These are phyloP conservation scores for Bos indicus DNA, from an alignment of 2,113 vertebrate species.

Conservation along the genomic window DNA sequence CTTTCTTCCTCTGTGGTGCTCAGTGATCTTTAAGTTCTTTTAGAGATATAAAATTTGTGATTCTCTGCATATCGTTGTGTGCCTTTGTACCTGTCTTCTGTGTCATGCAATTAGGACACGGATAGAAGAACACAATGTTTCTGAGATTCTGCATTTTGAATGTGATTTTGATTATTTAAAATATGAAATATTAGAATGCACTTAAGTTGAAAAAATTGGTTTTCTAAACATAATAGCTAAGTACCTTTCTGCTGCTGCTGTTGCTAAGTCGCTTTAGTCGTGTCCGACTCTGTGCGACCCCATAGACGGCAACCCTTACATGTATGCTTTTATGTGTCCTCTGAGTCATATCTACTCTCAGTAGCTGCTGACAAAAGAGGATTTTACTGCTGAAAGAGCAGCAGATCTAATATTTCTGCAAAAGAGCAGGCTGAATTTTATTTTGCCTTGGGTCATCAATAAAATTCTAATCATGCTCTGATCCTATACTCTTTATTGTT, in stretches of 20 bases:
- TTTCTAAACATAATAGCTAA: conserved; percentile 42
- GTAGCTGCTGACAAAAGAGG: conserved; percentile 64
- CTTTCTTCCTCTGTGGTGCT: neutral
- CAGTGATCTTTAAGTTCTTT: neutral
- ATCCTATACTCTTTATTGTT: conserved; percentile 58
- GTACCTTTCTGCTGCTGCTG: neutral
- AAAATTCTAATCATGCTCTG: conserved; percentile 52
- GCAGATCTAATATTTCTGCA: conserved; percentile 32
- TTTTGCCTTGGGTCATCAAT: conserved; percentile 62
- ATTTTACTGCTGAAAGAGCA: conserved; percentile 69
- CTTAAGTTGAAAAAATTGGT: conserved; percentile 29
- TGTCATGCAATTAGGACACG: neutral
- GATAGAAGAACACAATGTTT: neutral
- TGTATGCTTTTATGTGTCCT: conserved; percentile 63
- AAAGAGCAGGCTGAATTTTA: conserved; percentile 48
- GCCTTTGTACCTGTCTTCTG: neutral
- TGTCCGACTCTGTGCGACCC: too few species aligned
- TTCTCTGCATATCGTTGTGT: neutral
- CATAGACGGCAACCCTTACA: neutral
- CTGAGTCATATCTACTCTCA: conserved; percentile 53
- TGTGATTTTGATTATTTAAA: conserved; percentile 30
- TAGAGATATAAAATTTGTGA: neutral
- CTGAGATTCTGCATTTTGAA: conserved; percentile 10
- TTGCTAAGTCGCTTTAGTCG: too few species aligned
- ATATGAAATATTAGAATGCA: conserved; percentile 33